Conservation (phyloP, 2,888 invertebrate species). For the Epinotia demarniana region DNA sequence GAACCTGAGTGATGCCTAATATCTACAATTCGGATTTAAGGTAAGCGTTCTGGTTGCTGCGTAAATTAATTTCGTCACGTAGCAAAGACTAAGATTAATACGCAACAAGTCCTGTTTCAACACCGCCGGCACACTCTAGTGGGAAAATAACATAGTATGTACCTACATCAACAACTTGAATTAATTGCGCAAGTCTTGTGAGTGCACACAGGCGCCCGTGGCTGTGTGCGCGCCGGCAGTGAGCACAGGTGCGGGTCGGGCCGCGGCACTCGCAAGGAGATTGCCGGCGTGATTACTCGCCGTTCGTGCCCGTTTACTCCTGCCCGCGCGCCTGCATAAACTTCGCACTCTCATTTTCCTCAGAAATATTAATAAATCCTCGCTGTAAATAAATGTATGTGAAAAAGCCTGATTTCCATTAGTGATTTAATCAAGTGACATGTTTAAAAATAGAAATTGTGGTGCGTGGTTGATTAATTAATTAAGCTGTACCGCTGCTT, state of each 20-base stretch:
- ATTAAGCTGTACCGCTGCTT: conserved; percentile 11
- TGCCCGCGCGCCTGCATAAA: conserved; percentile 19
- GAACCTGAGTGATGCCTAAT: neutral
- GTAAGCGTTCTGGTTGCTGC: conserved; percentile 8
- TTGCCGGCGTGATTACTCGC: conserved; percentile 63
- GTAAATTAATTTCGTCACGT: conserved; percentile 33
- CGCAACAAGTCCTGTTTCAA: conserved; percentile 42
- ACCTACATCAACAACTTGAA: conserved; percentile 42
- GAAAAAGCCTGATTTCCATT: neutral
- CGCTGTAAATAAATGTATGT: neutral
- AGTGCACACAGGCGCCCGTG: conserved; percentile 33
- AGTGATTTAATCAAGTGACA: neutral
- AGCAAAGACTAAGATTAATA: conserved; percentile 41
- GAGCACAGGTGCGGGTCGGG: conserved; percentile 66
- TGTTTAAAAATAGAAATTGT: conserved; percentile 2
- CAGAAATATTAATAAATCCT: neutral
- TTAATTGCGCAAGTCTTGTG: conserved; percentile 46
- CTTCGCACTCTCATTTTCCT: conserved; percentile 15
- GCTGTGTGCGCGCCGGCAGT: conserved; percentile 24
- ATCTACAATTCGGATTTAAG: neutral
- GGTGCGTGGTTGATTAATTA: conserved; percentile 13
- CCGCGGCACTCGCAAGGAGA: conserved; percentile 51
- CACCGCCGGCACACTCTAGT: conserved; percentile 29
- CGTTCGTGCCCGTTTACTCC: conserved; percentile 59
- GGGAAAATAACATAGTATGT: conserved; percentile 35